Evolutionary conservation across 2,888 invertebrate species (phyloP), one percentile per base, ranked within the genome.

Genomic region (Drosophila paramelanica): DNA sequence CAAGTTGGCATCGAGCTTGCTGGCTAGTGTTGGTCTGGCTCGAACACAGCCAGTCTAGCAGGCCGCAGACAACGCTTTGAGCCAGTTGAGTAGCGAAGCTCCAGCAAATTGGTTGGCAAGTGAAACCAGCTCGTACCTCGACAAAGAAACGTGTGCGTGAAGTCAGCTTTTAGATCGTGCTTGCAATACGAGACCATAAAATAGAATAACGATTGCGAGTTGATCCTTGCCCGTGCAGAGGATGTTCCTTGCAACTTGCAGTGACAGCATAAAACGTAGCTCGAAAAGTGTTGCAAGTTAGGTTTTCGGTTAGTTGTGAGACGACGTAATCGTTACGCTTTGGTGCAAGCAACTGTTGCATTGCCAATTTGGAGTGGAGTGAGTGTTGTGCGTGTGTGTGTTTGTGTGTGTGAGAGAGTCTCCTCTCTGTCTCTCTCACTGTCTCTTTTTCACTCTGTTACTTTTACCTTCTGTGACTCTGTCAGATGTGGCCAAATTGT

Each of bases 281-380:
- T 36, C 5, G 0, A 33, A 14, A 38, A 55, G 72, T 75, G 62
- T 76, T 43, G 77, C 56, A 64, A 72, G 56, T 76, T 71, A n/a
- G 36, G 45, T 31, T 47, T 50, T 23, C 41, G 41, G 41, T 36
- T 31, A 36, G 46, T 13, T 49, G 38, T 38, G 56, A 67, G 50
- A 33, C 68, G 80, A 86, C 88, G 86, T 88, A 88, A 86, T 81
- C 86, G 88, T 85, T 85, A 81, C 84, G 84, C 82, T 82, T 66
- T 61, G 82, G 61, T 85, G 84, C 88, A 80, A 67, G 82, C 79
- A 77, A 76, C 80, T 72, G 69, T 77, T 82, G 88, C 85, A 84
- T 84, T 80, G 82, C 81, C 79, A 78, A 87, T 79, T 84, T 81
- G 57, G 17, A 17, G 17, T 45, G 53, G 50, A 60, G 67, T 68